phyloP scores from a whole-genome alignment of 2,888 invertebrate species.

The Dolichopus griseipennis region DNA sequence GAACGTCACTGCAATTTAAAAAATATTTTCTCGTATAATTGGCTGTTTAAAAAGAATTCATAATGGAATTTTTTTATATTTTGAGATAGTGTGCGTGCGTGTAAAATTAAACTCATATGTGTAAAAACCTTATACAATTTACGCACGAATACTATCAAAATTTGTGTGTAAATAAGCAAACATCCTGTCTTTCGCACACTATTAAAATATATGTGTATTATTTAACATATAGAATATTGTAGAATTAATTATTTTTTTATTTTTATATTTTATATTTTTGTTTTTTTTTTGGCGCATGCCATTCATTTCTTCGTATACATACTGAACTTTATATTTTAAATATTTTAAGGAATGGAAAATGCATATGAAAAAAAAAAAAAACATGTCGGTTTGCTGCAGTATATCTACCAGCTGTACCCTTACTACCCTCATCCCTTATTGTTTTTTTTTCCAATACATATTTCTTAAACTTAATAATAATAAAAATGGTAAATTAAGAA shows the following conservation, averaged over 20 bases:
- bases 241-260: not conserved
- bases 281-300: not conserved
- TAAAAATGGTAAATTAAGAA: not conserved
- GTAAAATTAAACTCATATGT: not conserved
- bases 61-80: not conserved
- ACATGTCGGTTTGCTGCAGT: not conserved
- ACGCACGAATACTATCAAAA: conserved; percentile 6
- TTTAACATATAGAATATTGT: not conserved
- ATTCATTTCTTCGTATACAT: not conserved
- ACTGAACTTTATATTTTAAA: too few relatives aligned
- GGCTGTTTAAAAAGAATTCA: not conserved
- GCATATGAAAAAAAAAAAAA: not conserved
- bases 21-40: not conserved
- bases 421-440: not conserved
- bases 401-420: conserved; percentile 4
- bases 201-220: not conserved
- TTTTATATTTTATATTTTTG: not conserved
- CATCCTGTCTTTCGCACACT: conserved; percentile 3
- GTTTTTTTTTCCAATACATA: not conserved
- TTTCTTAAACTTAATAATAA: not conserved
- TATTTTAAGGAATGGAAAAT: not conserved
- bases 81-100: not conserved
- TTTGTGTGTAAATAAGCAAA: conserved; percentile 6
- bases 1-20: not conserved
- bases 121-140: not conserved